phyloP scores from a whole-genome alignment of 2,797 vertebrate genomes.

The Paratrypauchen microcephalus region DNA sequence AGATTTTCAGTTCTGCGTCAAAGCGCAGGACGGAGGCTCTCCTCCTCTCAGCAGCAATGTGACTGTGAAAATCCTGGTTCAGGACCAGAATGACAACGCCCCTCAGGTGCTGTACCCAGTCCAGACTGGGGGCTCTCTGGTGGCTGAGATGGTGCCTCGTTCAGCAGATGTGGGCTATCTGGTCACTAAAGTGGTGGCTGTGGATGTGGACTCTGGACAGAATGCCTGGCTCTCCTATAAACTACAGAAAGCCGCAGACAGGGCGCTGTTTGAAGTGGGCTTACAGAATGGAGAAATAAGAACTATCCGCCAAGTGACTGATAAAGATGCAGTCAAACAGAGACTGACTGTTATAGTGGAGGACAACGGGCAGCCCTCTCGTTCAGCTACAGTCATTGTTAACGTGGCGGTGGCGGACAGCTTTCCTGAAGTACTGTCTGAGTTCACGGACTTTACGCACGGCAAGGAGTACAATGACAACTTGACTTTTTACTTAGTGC shows the following conservation, averaged over 20 bases:
- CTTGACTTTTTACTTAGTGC: slow-evolving; percentile 20
- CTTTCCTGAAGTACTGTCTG: slow-evolving; percentile 70
- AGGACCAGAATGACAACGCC: slow-evolving; percentile 72
- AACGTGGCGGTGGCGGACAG: slow-evolving; percentile 69
- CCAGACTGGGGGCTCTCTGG: slow-evolving; percentile 53
- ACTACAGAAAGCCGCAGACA: slow-evolving; percentile 70
- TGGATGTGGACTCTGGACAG: slow-evolving; percentile 80
- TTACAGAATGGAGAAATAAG: slow-evolving; percentile 71
- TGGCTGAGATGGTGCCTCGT: slow-evolving; percentile 78
- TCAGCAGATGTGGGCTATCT: slow-evolving; percentile 78
- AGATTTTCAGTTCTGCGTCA: slow-evolving; percentile 54
- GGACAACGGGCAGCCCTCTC: slow-evolving; percentile 68
- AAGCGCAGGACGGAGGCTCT: slow-evolving; percentile 62
- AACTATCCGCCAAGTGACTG: slow-evolving; percentile 62
- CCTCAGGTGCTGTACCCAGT: slow-evolving; percentile 59
- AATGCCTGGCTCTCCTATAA: slow-evolving; percentile 81
- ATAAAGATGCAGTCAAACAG: slow-evolving; percentile 76
- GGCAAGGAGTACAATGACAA: slow-evolving; percentile 53
- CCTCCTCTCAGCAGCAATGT: slow-evolving; percentile 46
- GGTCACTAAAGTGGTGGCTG: slow-evolving; percentile 85
- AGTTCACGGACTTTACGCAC: slow-evolving; percentile 55
- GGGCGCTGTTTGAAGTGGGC: slow-evolving; percentile 71
- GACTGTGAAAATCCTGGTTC: slow-evolving; percentile 47
- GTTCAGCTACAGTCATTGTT: slow-evolving; percentile 43
- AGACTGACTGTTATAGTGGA: slow-evolving; percentile 72